Evolutionary conservation across 1,140 invertebrate genomes (phyloP), one percentile per base, ranked within the genome.

Genomic region (Parasteatoda tepidariorum): DNA sequence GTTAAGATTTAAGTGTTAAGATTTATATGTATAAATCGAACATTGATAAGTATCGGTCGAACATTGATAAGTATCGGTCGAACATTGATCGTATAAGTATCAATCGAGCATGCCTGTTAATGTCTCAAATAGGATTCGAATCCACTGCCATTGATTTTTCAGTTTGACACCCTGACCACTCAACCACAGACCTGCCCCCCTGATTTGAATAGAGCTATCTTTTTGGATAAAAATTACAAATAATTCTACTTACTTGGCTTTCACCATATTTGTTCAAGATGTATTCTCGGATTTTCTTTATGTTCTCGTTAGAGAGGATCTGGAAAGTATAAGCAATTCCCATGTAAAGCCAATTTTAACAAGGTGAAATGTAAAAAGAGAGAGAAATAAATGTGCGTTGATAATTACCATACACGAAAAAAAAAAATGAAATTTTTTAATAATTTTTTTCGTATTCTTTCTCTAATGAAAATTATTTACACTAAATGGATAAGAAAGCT

Each of bases 241-340:
- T 6, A 48, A 48, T 1, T 15, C n/a, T 28, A 33, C 75, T 82
- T 41, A 82, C 78, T 3, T 2, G 22, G n/a, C 55, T 82, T 18
- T 82, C 33, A 1, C 78, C 55, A 7, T 38, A 13, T 15, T 24
- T 15, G 54, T 82, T 71, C 55, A 18, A 18, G 2, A 82, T 70
- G 78, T 82, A 82, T 38, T 82, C 67, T 26, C 78, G 31, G 18
- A 82, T 70, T 24, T 71, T 70, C 33, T 82, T 48, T 24, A 82
- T 82, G 34, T 18, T 62, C 31, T 82, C 78, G 31, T 68, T 11
- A 34, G 78, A 82, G 22, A 62, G 11, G 18, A 71, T n/a, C 78
- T 82, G 24, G 34, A 31, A 28, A 30, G 70, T 48, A 38, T 30
- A 68, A 62, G 0, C 22, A 34, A 75, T 54, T 55, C 18, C 34